A percentile compares a stretch with the other conserved stretches of the same genome.
phyloP scores from a whole-genome alignment of 2,797 vertebrate species.

The Syndactyla subalaris region DNA sequence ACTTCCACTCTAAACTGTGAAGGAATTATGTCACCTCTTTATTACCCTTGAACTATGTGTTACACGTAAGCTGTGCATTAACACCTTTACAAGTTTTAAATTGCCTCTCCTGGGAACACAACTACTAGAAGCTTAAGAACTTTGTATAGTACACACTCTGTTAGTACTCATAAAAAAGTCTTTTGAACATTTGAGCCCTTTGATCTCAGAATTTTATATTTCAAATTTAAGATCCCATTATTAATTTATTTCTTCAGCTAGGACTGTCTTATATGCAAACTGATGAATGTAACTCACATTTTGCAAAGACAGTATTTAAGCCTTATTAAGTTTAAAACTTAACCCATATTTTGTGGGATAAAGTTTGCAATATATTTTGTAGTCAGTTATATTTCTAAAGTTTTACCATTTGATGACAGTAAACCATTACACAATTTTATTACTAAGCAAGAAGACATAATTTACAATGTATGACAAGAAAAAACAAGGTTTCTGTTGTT shows the following conservation, averaged over 20 bases:
- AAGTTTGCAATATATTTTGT: not conserved
- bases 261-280: not conserved
- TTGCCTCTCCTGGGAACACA: not conserved
- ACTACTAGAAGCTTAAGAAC: not conserved
- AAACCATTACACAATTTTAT: not conserved
- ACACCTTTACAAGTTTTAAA: not conserved
- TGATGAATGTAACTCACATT: not conserved
- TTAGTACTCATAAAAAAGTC: not conserved
- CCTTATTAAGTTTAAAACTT: not conserved
- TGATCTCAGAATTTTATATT: not conserved
- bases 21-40: not conserved
- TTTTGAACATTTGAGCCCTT: not conserved
- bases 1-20: not conserved
- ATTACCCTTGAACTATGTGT: not conserved
- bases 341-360: not conserved
- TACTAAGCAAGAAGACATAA: not conserved
- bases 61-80: rapidly evolving
- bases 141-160: not conserved
- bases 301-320: not conserved
- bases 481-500: not conserved
- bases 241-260: not conserved
- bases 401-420: not conserved
- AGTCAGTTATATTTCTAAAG: not conserved
- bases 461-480: not conserved
- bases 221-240: not conserved